A percentile compares a stretch with the other conserved stretches of the same genome.
Conservation (phyloP, 2,797 vertebrate genomes). For the Pangasius krempfi region DNA sequence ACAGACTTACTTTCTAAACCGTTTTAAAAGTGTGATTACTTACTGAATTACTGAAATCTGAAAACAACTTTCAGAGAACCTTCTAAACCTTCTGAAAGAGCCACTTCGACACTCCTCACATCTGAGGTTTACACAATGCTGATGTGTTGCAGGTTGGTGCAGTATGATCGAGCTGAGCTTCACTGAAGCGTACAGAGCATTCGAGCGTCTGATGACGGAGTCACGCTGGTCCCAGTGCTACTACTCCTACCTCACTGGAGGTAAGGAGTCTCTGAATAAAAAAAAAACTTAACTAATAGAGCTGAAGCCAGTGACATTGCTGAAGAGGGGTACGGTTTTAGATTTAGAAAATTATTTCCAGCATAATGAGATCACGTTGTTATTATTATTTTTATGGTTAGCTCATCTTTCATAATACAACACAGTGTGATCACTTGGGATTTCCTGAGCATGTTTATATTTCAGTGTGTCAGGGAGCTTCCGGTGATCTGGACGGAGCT, state of each 20-base stretch:
- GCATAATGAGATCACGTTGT: not conserved
- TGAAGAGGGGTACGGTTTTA: not conserved
- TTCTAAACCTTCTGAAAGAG: not conserved
- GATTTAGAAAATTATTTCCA: not conserved
- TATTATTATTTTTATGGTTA: not conserved
- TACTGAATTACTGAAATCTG: not conserved
- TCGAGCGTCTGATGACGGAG: slow-evolving; percentile 91
- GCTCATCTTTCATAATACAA: not conserved
- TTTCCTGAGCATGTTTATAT: not conserved
- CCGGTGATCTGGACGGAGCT: slow-evolving; percentile 85
- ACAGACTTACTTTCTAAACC: not conserved
- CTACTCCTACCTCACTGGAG: slow-evolving; percentile 94
- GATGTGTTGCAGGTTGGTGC: slow-evolving; percentile 86
- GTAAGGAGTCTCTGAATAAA: slow-evolving; percentile 68
- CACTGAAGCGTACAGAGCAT: slow-evolving; percentile 86
- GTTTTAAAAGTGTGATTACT: not conserved
- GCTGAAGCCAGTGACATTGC: not conserved
- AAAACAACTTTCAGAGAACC: not conserved
- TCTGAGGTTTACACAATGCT: not conserved
- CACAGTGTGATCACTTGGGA: not conserved
- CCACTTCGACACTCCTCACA: not conserved
- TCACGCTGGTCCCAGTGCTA: slow-evolving; percentile 98
- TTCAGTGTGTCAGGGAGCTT: slow-evolving; percentile 91
- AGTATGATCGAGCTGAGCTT: slow-evolving; percentile 98
- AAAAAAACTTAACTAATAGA: not conserved